phyloP scores from a whole-genome alignment of 2,888 invertebrate species.

The Fragum whitleyi region DNA sequence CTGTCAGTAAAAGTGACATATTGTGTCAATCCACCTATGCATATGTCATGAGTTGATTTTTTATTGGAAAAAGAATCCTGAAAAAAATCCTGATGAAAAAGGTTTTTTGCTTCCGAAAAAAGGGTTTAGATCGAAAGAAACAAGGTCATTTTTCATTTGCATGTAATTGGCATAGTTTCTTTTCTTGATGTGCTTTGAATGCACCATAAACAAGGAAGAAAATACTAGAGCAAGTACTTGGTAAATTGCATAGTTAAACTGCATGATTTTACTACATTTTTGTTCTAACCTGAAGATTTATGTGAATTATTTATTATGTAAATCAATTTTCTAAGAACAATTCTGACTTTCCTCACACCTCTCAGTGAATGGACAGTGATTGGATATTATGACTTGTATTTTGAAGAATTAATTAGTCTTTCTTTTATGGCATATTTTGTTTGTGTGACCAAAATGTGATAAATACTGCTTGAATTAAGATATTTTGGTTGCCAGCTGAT shows the following conservation, averaged over 20 bases:
- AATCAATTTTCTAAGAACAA: not conserved
- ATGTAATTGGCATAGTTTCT: not conserved
- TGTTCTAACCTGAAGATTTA: not conserved
- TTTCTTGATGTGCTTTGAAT: not conserved
- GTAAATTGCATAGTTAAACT: not conserved
- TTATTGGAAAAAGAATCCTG: too few relatives aligned
- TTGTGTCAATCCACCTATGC: too few relatives aligned
- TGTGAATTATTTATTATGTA: not conserved
- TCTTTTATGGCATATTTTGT: too few relatives aligned
- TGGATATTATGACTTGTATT: not conserved
- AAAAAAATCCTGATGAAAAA: too few relatives aligned
- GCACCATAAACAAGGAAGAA: not conserved
- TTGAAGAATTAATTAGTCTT: too few relatives aligned
- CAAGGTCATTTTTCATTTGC: not conserved
- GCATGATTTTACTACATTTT: not conserved
- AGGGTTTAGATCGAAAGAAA: too few relatives aligned
- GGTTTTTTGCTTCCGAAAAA: too few relatives aligned
- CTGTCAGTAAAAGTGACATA: too few relatives aligned
- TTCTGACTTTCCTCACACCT: conserved; percentile 3
- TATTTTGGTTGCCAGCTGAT: too few relatives aligned
- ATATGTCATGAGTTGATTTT: too few relatives aligned
- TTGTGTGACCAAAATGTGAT: too few relatives aligned
- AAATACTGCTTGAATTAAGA: too few relatives aligned
- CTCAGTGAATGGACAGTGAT: not conserved
- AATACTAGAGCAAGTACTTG: not conserved